Evolutionary conservation across 2,797 vertebrate species (phyloP).

Genomic region (Sternotherus odoratus): DNA sequence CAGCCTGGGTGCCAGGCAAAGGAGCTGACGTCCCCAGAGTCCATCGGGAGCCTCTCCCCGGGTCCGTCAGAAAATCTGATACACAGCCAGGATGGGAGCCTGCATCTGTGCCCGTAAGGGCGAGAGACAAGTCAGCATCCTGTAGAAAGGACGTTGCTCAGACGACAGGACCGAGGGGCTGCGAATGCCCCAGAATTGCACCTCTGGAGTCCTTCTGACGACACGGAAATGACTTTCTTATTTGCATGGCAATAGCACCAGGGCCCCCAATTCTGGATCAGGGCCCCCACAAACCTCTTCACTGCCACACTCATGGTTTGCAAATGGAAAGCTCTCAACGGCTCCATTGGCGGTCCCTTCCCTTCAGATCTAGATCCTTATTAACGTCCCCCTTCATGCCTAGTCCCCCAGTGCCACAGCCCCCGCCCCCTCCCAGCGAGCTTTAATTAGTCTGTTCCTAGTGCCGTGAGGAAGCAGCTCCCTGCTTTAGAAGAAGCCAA

Average conservation of each 20-base stretch:
- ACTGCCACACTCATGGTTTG: background rate
- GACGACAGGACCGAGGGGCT: background rate
- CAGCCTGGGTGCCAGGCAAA: background rate
- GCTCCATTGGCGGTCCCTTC: too few relatives aligned
- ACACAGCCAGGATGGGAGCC: background rate
- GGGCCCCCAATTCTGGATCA: background rate
- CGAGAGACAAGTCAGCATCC: background rate
- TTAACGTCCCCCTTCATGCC: background rate
- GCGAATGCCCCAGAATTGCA: background rate
- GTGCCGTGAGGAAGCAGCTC: background rate
- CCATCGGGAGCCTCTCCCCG: background rate
- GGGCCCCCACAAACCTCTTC: background rate
- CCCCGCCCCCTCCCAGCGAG: too few relatives aligned
- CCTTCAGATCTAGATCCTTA: background rate
- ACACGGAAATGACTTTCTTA: background rate
- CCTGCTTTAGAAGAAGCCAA: background rate
- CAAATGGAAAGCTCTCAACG: background rate
- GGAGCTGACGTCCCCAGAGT: background rate
- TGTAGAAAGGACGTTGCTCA: background rate
- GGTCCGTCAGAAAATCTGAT: background rate
- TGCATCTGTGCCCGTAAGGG: background rate
- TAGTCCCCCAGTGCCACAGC: background rate
- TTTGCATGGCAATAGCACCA: too few relatives aligned
- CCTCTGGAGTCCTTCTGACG: background rate
- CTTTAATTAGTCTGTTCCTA: background rate